phyloP scores from a whole-genome alignment of 2,797 vertebrate genomes.

The Otolemur crassicaudatus region DNA sequence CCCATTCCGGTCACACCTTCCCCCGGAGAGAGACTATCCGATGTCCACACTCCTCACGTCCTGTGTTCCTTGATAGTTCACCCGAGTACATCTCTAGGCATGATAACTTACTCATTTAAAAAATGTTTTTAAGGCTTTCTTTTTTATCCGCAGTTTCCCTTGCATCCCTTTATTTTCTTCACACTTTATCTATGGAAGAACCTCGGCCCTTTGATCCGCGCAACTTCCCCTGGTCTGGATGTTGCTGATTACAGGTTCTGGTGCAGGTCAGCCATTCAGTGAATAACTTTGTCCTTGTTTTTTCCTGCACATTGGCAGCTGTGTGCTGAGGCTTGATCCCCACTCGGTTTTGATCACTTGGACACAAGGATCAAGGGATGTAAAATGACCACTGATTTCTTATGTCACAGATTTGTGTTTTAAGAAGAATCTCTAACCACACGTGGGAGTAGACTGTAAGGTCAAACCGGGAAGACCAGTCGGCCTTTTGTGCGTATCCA shows the following conservation, averaged over 20 bases:
- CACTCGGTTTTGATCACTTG: not conserved
- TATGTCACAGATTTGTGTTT: not conserved
- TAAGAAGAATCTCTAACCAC: not conserved
- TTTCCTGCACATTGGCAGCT: not conserved
- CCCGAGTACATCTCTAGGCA: not conserved
- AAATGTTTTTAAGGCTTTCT: not conserved
- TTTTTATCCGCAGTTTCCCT: not conserved
- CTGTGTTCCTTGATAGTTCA: not conserved
- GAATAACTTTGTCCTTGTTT: too few species aligned
- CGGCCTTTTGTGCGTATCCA: constrained; percentile 15
- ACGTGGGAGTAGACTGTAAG: not conserved
- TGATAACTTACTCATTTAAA: not conserved
- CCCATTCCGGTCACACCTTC: not conserved
- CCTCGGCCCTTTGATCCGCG: not conserved
- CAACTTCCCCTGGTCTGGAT: not conserved
- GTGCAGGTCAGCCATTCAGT: too few species aligned
- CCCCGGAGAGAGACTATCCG: not conserved
- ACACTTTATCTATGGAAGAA: not conserved
- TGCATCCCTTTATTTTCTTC: not conserved
- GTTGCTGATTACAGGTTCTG: not conserved
- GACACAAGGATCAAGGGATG: not conserved
- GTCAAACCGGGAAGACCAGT: not conserved
- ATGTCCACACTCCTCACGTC: not conserved
- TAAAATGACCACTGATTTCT: not conserved
- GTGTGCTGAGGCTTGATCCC: not conserved